Conservation (phyloP, 2,113 vertebrate genomes). For the Camelus dromedarius region DNA sequence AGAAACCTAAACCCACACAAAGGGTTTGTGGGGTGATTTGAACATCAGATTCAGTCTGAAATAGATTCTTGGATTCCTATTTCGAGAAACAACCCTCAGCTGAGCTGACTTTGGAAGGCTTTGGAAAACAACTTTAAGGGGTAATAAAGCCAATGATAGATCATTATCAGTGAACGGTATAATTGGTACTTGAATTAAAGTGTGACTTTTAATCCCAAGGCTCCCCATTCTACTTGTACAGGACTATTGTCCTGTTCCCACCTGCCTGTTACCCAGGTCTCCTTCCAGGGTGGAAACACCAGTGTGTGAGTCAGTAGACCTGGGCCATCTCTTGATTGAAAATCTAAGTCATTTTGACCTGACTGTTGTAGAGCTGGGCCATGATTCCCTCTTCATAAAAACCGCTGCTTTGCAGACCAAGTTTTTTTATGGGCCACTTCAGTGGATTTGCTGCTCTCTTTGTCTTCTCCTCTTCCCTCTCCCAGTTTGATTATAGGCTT, state of each 20-base stretch:
- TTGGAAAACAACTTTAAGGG: slow-evolving; percentile 8
- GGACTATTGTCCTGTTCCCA: background rate
- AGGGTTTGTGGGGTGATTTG: slow-evolving; percentile 38
- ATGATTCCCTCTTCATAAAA: background rate
- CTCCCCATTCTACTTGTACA: background rate
- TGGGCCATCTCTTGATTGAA: background rate
- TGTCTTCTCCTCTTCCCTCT: background rate
- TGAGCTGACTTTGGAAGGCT: slow-evolving; percentile 1
- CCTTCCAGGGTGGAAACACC: background rate
- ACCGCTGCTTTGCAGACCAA: background rate
- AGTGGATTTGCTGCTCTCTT: background rate
- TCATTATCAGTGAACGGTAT: background rate
- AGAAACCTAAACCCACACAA: slow-evolving; percentile 30
- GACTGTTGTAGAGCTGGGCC: background rate
- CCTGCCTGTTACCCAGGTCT: background rate
- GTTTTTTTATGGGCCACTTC: background rate
- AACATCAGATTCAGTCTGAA: slow-evolving; percentile 35
- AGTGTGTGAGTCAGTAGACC: background rate
- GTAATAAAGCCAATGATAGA: background rate
- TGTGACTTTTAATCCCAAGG: background rate
- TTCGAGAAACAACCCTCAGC: background rate
- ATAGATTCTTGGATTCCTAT: background rate
- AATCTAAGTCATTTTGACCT: background rate
- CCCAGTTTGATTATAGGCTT: background rate
- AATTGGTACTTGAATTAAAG: background rate